phyloP scores from a whole-genome alignment of 2,797 vertebrate genomes.

The Acanthiza pusilla region DNA sequence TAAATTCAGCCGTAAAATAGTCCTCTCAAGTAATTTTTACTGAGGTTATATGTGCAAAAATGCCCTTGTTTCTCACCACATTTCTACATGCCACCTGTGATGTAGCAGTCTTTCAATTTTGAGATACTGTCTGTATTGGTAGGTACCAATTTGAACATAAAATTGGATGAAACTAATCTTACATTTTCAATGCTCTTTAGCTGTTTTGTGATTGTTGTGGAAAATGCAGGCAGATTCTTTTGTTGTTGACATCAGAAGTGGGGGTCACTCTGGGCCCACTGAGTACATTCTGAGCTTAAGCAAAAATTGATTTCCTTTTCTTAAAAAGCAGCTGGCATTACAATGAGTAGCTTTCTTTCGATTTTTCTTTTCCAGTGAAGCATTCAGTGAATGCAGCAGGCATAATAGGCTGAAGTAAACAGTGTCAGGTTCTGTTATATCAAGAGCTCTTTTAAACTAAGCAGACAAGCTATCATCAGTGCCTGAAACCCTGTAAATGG shows the following conservation, averaged over 20 bases:
- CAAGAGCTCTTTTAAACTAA: slow-evolving; percentile 80
- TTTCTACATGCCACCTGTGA: neutral
- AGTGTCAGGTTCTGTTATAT: slow-evolving; percentile 83
- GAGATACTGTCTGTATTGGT: slow-evolving; percentile 34
- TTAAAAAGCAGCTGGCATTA: slow-evolving; percentile 79
- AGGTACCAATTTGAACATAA: slow-evolving; percentile 64
- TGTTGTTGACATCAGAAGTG: slow-evolving; percentile 76
- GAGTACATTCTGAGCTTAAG: slow-evolving; percentile 75
- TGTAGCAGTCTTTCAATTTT: slow-evolving; percentile 20
- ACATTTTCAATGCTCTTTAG: slow-evolving; percentile 65
- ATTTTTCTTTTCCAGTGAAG: slow-evolving; percentile 81
- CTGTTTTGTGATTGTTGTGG: slow-evolving; percentile 63
- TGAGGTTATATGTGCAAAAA: neutral
- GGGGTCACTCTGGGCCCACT: slow-evolving; percentile 67
- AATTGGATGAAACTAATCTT: slow-evolving; percentile 70
- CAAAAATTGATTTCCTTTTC: slow-evolving; percentile 82
- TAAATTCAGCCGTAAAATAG: slow-evolving; percentile 70
- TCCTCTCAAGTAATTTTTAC: slow-evolving; percentile 62
- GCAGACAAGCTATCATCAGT: slow-evolving; percentile 80
- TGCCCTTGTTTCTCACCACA: neutral
- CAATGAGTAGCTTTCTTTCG: slow-evolving; percentile 80
- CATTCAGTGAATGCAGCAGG: slow-evolving; percentile 78
- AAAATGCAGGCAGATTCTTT: slow-evolving; percentile 71
- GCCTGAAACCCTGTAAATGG: slow-evolving; percentile 76
- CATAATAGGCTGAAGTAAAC: slow-evolving; percentile 83